Conservation (phyloP, 1,140 invertebrate species). For the Chrysopa pallens region DNA sequence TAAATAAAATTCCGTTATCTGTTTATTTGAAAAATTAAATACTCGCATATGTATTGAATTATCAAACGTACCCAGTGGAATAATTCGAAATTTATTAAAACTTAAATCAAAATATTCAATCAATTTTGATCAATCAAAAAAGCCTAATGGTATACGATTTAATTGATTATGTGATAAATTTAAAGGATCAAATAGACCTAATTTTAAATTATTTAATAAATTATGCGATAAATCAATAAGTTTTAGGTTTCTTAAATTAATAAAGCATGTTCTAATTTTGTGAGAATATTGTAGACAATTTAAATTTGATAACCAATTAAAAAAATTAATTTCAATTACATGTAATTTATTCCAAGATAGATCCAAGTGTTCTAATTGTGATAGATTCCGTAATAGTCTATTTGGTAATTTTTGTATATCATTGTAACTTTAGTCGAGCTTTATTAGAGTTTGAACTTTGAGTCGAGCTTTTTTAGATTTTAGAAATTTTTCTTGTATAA, state of each 20-base stretch:
- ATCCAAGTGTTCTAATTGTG: background rate
- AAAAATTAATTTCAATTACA: background rate
- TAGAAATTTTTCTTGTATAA: too few species aligned
- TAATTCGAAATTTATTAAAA: background rate
- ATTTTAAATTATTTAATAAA: background rate
- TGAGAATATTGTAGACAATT: too few species aligned
- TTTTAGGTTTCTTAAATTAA: background rate
- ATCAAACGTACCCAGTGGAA: background rate
- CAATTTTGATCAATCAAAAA: background rate
- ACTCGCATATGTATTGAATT: too few species aligned
- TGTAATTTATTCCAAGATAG: background rate
- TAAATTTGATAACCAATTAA: background rate
- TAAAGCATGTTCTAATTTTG: too few species aligned
- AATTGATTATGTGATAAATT: background rate
- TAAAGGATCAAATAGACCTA: background rate
- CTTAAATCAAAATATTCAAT: background rate
- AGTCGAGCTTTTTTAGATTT: too few species aligned
- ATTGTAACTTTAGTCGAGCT: background rate
- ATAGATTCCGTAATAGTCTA: background rate
- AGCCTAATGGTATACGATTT: background rate
- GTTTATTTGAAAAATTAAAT: too few species aligned
- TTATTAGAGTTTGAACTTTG: too few species aligned
- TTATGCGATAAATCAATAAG: background rate
- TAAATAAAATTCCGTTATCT: too few species aligned
- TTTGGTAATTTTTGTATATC: background rate